phyloP scores from a whole-genome alignment of 2,888 invertebrate species.

The Caenorhabditis afra region DNA sequence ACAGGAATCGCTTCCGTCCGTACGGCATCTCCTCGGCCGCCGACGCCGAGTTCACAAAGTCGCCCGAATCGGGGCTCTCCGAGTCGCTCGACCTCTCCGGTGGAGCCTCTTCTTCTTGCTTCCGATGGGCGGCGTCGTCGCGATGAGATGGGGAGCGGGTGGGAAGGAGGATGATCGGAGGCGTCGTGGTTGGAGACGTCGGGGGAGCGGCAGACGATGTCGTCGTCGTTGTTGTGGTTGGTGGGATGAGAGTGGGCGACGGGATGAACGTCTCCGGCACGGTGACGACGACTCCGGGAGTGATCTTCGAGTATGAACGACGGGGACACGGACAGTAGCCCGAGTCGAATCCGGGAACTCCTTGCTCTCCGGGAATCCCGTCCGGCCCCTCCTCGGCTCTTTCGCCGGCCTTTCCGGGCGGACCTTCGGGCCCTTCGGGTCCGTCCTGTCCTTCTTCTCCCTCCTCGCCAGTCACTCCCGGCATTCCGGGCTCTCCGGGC shows the following conservation, averaged over 20 bases:
- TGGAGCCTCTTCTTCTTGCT: neutral
- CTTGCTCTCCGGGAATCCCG: slow-evolving; percentile 53
- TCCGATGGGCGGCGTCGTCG: neutral
- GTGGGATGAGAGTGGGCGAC: slow-evolving; percentile 22
- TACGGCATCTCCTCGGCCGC: slow-evolving; percentile 4
- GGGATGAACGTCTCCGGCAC: slow-evolving; percentile 27
- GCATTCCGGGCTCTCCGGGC: slow-evolving; percentile 62
- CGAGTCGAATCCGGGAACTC: slow-evolving; percentile 56
- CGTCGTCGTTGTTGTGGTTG: too few relatives aligned
- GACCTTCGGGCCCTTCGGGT: slow-evolving; percentile 49
- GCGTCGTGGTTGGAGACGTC: slow-evolving; percentile 12
- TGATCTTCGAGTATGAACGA: slow-evolving; percentile 28
- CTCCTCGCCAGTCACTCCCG: slow-evolving; percentile 56
- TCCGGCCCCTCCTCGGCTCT: slow-evolving; percentile 55
- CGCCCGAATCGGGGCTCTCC: neutral
- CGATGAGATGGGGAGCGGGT: slow-evolving; percentile 22
- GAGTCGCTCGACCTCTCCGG: slow-evolving; percentile 7
- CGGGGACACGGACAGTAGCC: slow-evolving; percentile 58
- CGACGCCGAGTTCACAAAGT: slow-evolving; percentile 8
- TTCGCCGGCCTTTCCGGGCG: slow-evolving; percentile 40
- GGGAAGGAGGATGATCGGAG: slow-evolving; percentile 23
- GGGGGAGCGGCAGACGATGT: slow-evolving; percentile 7
- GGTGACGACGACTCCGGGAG: too few relatives aligned
- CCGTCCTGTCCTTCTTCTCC: slow-evolving; percentile 61
- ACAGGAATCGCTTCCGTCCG: neutral